Conservation (phyloP, 2,113 vertebrate species). For the Ceyx cyanopectus region DNA sequence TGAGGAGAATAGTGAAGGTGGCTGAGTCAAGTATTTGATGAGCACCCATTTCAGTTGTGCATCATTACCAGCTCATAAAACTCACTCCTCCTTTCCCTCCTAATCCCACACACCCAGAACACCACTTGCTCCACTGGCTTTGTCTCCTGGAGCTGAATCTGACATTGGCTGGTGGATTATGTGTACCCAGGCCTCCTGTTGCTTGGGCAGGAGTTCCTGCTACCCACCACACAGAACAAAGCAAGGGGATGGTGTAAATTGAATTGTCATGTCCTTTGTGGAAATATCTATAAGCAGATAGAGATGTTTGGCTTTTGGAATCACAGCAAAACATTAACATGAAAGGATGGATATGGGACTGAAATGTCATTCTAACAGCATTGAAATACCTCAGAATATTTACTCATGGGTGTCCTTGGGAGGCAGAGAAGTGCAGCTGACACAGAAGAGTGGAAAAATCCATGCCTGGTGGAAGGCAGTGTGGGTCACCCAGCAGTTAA, state of each 20-base stretch:
- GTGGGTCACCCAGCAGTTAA: constrained; percentile 46
- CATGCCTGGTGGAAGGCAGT: constrained; percentile 27
- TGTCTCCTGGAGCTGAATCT: background rate
- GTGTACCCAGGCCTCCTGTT: background rate
- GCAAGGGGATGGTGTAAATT: background rate
- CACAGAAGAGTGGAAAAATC: constrained; percentile 51
- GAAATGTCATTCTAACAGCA: background rate
- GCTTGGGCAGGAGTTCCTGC: background rate
- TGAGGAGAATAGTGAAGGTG: background rate
- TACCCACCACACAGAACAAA: background rate
- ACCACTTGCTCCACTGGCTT: background rate
- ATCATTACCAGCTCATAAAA: background rate
- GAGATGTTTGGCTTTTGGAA: background rate
- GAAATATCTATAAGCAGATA: background rate
- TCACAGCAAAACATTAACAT: background rate
- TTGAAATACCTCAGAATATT: constrained; percentile 21
- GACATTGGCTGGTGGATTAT: background rate
- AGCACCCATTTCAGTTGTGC: background rate
- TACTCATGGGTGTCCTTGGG: background rate
- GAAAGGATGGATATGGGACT: background rate
- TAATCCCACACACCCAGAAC: background rate
- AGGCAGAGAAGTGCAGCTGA: constrained; percentile 30
- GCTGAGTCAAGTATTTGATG: background rate
- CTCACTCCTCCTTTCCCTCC: background rate
- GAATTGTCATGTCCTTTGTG: background rate